Evolutionary conservation across 2,888 invertebrate genomes (phyloP), one percentile per base, ranked within the genome.

Genomic region (Scrobipalpa atriplicella): DNA sequence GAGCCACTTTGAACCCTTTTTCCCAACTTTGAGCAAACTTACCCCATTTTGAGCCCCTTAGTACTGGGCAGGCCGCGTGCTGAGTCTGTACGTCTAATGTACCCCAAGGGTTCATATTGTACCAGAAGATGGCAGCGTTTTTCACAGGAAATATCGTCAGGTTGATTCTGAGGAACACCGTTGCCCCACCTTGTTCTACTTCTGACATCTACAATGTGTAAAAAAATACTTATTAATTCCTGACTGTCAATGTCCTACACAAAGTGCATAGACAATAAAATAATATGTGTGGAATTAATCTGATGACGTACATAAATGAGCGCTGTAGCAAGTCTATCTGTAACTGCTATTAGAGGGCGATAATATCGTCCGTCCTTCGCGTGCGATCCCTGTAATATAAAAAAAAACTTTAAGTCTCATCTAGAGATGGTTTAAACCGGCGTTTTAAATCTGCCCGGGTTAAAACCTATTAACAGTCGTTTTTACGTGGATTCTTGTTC

Each of bases 41-140:
- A 66, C 66, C 38, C 98, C 98, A 98, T 93, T 98, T 98, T 11
- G 96, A 95, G 63, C 98, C 98, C 0, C 96, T 95, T 3, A 98
- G 93, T 38, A 98, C 98, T 0, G 98, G 98, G 85, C 98, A 98
- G 21, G 98, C 98, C 0, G 98, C 98, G 89, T 98, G 98, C 71
- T 97, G 91, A 3, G 98, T 98, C 71, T 95, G 89, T 72, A 94
- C 94, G 87, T 98, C 97, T 29, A 0, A 47, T 3, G 39, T 62
- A 0, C 98, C 98, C 78, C 95, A 96, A 16, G 94, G 94, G 83
- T 95, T 95, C 61, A 98, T 92, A 86, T 98, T 98, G n/a, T 19
- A 43, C 67, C 98, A 98, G 85, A 98, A 98, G 5, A 97, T 97
- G 16, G 98, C 98, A 54, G 96, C 94, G 19, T 97, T 97, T 89